Evolutionary conservation across 2,888 invertebrate genomes (phyloP), one percentile per base, ranked within the genome.

Genomic region (Limnephilus auricula): DNA sequence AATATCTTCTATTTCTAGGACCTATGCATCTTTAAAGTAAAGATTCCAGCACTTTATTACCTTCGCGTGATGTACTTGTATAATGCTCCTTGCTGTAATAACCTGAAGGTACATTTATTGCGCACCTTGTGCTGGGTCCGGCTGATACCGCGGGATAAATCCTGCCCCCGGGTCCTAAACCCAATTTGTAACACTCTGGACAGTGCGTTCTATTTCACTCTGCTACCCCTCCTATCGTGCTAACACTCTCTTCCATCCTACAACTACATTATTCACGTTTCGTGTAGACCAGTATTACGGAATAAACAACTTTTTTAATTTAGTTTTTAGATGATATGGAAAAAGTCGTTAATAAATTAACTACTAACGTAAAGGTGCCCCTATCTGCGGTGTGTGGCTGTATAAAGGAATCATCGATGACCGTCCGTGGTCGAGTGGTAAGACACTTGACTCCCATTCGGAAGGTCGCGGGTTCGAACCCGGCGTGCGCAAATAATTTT

Each of bases 131-230:
- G 83, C 45, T 30, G 40, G 85, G 85, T 45, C 40, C 85, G 30
- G 85, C 40, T n/a, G 40, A 40, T 25, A 85, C n/a, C 85, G n/a
- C 80, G 50, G 82, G 45, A 50, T 85, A 90, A 90, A 90, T 90
- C 87, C 90, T 82, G 87, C 90, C 79, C 40, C 83, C 89, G 31
- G 82, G 78, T 37, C 12, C 78, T 82, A 78, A 91, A 90, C 87
- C 91, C 92, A 92, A 91, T 92, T 92, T 92, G 92, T 91, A 90
- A 90, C 92, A 82, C 79, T 83, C 84, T 79, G 89, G 90, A 91
- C 90, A 82, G 90, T 88, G 90, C 91, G 89, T 91, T 92, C 91
- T 92, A 91, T 92, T 90, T 92, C 92, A 92, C 92, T 92, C 91
- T 90, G 86, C 89, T 79, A 50, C 90, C 89, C 85, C 85, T 79